These are phyloP conservation scores for Meloidogyne chitwoodi DNA, from an alignment of 1,140 invertebrate species.

Conservation along the genomic window DNA sequence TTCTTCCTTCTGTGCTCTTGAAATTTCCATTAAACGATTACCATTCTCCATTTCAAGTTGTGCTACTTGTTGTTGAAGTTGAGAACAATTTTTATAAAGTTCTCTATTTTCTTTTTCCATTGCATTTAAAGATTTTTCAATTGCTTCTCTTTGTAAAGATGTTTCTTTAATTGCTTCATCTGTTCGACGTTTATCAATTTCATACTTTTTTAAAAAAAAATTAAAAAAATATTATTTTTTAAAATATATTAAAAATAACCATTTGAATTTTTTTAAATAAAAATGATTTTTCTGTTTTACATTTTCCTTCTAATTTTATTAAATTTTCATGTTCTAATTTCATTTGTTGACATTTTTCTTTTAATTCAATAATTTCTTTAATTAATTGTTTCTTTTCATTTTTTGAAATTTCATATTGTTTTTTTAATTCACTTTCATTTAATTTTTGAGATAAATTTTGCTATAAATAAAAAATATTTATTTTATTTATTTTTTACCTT, in stretches of 20 bases:
- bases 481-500: conserved; percentile 33
- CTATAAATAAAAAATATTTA: conserved; percentile 26
- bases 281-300: conserved; percentile 51
- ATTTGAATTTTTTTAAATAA: conserved; percentile 59
- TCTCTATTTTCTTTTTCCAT: conserved; percentile 60
- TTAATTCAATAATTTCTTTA: conserved; percentile 55
- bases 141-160: conserved; percentile 58
- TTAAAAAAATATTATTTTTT: too few relatives aligned
- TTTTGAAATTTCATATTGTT: conserved; percentile 53
- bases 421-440: conserved; percentile 49
- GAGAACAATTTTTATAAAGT: conserved; percentile 59
- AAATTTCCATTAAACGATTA: conserved; percentile 57
- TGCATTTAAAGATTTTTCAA: conserved; percentile 59
- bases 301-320: conserved; percentile 45
- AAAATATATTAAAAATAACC: conserved; percentile 23
- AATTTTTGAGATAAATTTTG: conserved; percentile 45
- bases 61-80: conserved; percentile 59
- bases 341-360: conserved; percentile 41
- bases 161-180: conserved; percentile 58
- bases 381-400: conserved; percentile 49
- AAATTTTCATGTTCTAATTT: conserved; percentile 42
- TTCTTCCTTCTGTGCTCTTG: conserved; percentile 57
- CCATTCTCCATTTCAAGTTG: conserved; percentile 60
- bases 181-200: conserved; percentile 56
- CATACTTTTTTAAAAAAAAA: conserved; percentile 17